A percentile compares a stretch with the other conserved stretches of the same genome.
Evolutionary conservation across 2,888 invertebrate species (phyloP).

Genomic region (Thecophora atra): DNA sequence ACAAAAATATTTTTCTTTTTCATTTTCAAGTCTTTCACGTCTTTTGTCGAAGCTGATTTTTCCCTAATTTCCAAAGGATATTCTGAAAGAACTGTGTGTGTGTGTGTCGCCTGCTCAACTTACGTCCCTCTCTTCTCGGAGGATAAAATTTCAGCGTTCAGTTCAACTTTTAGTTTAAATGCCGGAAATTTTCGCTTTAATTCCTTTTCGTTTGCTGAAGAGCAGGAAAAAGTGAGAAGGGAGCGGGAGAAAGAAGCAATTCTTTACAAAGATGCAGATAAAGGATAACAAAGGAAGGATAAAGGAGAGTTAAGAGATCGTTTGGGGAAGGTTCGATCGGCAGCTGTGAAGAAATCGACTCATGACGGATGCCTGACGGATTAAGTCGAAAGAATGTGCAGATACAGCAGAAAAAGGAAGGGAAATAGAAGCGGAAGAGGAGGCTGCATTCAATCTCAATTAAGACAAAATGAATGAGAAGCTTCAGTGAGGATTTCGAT

Average conservation of each 20-base stretch:
- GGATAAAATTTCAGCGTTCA: neutral
- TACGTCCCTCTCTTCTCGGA: neutral
- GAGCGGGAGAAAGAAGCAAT: neutral
- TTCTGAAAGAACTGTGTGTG: neutral
- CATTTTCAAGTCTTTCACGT: neutral
- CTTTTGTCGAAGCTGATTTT: slow-evolving; percentile 6
- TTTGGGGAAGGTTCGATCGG: neutral
- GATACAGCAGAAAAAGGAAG: neutral
- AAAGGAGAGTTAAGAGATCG: neutral
- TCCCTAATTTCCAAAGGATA: slow-evolving; percentile 1
- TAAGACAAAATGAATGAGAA: too few relatives aligned
- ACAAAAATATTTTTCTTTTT: too few relatives aligned
- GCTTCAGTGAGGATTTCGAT: too few relatives aligned
- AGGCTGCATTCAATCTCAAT: too few relatives aligned
- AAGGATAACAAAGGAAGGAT: too few relatives aligned
- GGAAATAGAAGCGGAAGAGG: neutral
- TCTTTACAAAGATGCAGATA: too few relatives aligned
- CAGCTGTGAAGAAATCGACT: too few relatives aligned
- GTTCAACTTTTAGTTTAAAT: neutral
- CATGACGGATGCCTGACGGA: too few relatives aligned
- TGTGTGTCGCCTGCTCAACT: neutral
- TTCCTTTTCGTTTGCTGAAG: neutral
- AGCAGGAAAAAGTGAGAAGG: neutral
- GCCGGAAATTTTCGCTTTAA: neutral
- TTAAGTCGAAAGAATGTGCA: neutral